Conservation (phyloP, 2,888 invertebrate species). For the Chymomyza fuscimana region DNA sequence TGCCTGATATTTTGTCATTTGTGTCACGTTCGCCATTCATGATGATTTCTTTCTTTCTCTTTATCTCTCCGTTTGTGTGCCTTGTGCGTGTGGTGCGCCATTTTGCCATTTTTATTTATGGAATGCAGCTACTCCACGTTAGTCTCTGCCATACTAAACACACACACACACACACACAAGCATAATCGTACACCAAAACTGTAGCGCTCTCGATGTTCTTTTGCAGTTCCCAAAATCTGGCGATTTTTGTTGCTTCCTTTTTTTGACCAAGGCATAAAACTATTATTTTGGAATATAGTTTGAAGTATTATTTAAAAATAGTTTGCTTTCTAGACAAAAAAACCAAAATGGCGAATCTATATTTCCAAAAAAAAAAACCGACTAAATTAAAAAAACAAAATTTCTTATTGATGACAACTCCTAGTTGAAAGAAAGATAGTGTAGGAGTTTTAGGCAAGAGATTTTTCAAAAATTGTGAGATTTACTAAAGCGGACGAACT, state of each 20-base stretch:
- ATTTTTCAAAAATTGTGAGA: too few species aligned
- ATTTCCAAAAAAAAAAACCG: too few species aligned
- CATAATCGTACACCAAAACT: not conserved
- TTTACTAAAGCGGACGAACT: too few species aligned
- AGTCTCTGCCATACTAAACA: not conserved
- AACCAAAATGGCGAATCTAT: too few species aligned
- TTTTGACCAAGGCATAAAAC: not conserved
- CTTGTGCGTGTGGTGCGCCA: conserved; percentile 53
- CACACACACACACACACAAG: not conserved
- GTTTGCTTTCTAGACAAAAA: too few species aligned
- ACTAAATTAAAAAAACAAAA: too few species aligned
- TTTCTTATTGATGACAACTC: too few species aligned
- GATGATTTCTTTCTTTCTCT: conserved; percentile 61
- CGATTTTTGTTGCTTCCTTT: not conserved
- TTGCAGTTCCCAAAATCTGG: not conserved
- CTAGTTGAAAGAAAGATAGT: too few species aligned
- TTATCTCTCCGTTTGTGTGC: conserved; percentile 18
- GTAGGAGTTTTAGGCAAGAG: too few species aligned
- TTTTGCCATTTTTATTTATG: conserved; percentile 71
- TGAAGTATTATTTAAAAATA: too few species aligned
- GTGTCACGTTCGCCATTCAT: conserved; percentile 76
- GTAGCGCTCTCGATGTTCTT: not conserved
- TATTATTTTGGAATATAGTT: not conserved
- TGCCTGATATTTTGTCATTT: conserved; percentile 75
- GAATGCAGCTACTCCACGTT: conserved; percentile 66